Conservation (phyloP, 2,888 invertebrate genomes). For the Tenthredo mesomela region DNA sequence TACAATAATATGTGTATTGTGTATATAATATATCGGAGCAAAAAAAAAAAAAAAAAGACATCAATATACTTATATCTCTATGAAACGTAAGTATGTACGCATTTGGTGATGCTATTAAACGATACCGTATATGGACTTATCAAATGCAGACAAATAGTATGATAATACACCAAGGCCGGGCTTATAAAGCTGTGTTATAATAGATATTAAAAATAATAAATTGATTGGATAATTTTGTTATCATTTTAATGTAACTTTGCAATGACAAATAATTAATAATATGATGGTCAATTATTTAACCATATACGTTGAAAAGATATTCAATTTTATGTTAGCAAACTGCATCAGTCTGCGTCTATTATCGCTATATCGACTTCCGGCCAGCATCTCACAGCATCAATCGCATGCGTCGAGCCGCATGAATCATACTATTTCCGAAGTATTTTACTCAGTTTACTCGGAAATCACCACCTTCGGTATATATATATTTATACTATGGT, state of each 20-base stretch:
- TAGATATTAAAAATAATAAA: background rate
- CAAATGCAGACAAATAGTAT: background rate
- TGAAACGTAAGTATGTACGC: background rate
- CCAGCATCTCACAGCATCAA: background rate
- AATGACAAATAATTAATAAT: background rate
- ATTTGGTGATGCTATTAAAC: background rate
- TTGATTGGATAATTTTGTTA: background rate
- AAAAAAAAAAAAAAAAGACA: background rate
- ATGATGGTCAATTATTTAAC: background rate
- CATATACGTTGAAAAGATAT: background rate
- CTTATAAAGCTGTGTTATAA: background rate
- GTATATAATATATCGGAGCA: background rate
- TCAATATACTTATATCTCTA: background rate
- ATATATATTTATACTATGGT: background rate
- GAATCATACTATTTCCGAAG: constrained; percentile 41
- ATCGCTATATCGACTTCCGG: constrained; percentile 17
- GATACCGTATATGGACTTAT: constrained; percentile 13
- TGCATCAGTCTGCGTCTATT: background rate
- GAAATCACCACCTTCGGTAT: constrained; percentile 38
- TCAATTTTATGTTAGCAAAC: background rate
- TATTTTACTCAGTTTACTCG: constrained; percentile 48
- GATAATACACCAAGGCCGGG: background rate
- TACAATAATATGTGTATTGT: background rate
- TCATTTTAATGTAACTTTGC: background rate
- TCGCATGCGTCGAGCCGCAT: background rate